Evolutionary conservation across 2,113 vertebrate genomes (phyloP).

Genomic region (Tautogolabrus adspersus): DNA sequence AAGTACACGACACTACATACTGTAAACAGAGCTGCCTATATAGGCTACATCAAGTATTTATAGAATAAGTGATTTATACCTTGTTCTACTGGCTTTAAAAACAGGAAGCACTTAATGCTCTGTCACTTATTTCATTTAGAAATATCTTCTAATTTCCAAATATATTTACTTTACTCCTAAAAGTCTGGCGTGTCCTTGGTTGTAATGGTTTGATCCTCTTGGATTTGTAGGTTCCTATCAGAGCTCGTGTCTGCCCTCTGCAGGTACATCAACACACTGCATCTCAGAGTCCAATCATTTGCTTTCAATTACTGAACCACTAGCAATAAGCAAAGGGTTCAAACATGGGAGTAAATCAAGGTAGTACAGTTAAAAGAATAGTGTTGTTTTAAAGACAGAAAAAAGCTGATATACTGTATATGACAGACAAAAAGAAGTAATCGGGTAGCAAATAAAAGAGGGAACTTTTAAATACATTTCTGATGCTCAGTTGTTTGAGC

Average conservation of each 20-base stretch:
- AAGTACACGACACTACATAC: background rate
- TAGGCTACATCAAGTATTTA: background rate
- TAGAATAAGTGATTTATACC: background rate
- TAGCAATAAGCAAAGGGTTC: too few relatives aligned
- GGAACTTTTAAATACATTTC: too few relatives aligned
- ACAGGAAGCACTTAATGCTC: background rate
- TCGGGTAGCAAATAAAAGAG: too few relatives aligned
- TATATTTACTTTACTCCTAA: too few relatives aligned
- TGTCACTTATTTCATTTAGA: background rate
- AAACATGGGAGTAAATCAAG: too few relatives aligned
- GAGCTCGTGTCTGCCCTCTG: constrained; percentile 64
- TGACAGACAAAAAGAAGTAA: background rate
- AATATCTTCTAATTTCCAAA: too few relatives aligned
- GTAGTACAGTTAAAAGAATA: background rate
- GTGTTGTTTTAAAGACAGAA: background rate
- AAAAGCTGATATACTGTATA: background rate
- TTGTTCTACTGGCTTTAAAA: background rate
- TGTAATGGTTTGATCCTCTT: background rate
- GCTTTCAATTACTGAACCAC: too few relatives aligned
- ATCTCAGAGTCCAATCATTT: background rate
- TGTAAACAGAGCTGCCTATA: background rate
- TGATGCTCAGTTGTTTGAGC: background rate
- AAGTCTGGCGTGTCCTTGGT: background rate
- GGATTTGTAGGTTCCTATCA: background rate
- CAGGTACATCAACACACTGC: constrained; percentile 32